Evolutionary conservation across 2,113 vertebrate species (phyloP).

Genomic region (Ivindomyrus marchei): DNA sequence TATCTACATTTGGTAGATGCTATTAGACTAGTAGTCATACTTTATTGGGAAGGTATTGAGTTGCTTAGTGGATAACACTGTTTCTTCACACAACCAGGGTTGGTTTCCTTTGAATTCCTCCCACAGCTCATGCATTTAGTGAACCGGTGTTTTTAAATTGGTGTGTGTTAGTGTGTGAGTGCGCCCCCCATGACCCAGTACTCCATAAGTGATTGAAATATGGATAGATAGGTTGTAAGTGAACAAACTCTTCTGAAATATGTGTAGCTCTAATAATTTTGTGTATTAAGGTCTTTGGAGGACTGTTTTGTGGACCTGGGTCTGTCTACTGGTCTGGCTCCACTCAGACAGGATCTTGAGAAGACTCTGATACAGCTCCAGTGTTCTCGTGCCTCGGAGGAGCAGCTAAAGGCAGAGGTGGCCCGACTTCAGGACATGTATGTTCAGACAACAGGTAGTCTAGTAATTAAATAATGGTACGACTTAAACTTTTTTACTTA

Average conservation of each 20-base stretch:
- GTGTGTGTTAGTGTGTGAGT: not conserved
- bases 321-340: constrained; percentile 33
- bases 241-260: not conserved
- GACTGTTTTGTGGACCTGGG: constrained; percentile 54
- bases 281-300: constrained; percentile 33
- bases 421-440: constrained; percentile 72
- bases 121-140: not conserved
- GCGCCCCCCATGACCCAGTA: not conserved
- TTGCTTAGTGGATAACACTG: not conserved
- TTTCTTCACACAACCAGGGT: not conserved
- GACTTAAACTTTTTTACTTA: not conserved
- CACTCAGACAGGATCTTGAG: constrained; percentile 58
- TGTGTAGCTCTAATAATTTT: not conserved
- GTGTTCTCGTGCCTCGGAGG: constrained; percentile 61
- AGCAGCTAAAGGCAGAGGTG: constrained; percentile 69
- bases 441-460: not conserved
- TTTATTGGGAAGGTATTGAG: not conserved
- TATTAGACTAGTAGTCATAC: not conserved
- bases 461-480: not conserved
- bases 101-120: not conserved
- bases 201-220: not conserved
- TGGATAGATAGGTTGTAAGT: not conserved
- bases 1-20: not conserved
- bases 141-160: not conserved
- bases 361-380: constrained; percentile 55